Percentiles rank a stretch among this genome's conserved stretches.
phyloP scores from a whole-genome alignment of 30 jellyfish, hydroid and myxozoan species.

The Aurelia coerulea region DNA sequence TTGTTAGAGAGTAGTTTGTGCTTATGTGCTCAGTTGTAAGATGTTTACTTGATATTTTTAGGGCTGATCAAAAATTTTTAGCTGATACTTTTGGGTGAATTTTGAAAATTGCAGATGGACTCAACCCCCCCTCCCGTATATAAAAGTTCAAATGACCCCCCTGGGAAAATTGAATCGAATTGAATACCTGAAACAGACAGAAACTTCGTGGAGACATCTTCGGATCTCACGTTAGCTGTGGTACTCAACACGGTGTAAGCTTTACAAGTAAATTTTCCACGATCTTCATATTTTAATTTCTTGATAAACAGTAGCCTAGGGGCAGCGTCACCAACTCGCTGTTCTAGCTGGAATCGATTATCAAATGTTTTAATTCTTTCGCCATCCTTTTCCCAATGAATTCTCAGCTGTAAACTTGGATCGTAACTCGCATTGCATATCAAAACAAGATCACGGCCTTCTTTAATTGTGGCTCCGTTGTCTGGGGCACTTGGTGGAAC shows the following conservation, averaged over 20 bases:
- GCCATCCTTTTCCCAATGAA: constrained; percentile 97
- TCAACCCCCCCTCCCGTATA: too few relatives aligned
- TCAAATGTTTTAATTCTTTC: constrained; percentile 76
- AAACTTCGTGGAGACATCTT: constrained; percentile 35
- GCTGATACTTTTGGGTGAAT: too few relatives aligned
- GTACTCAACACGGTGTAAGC: constrained; percentile 83
- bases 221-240: constrained; percentile 46
- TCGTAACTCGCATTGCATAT: constrained; percentile 92
- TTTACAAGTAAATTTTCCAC: constrained; percentile 91
- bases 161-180: too few relatives aligned
- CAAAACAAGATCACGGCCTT: constrained; percentile 52
- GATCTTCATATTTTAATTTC: constrained; percentile 72
- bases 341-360: constrained; percentile 80
- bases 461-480: constrained; percentile 31
- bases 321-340: constrained; percentile 93
- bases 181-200: constrained; percentile 63
- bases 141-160: too few relatives aligned
- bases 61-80: too few relatives aligned
- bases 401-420: constrained; percentile 78
- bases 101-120: too few relatives aligned
- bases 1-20: too few relatives aligned
- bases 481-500: constrained; percentile 52
- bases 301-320: constrained; percentile 75
- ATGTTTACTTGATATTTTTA: too few relatives aligned
- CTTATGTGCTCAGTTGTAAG: too few relatives aligned